These are phyloP conservation scores for Picathartes gymnocephalus DNA, from an alignment of 2,113 vertebrate species.

Conservation along the genomic window DNA sequence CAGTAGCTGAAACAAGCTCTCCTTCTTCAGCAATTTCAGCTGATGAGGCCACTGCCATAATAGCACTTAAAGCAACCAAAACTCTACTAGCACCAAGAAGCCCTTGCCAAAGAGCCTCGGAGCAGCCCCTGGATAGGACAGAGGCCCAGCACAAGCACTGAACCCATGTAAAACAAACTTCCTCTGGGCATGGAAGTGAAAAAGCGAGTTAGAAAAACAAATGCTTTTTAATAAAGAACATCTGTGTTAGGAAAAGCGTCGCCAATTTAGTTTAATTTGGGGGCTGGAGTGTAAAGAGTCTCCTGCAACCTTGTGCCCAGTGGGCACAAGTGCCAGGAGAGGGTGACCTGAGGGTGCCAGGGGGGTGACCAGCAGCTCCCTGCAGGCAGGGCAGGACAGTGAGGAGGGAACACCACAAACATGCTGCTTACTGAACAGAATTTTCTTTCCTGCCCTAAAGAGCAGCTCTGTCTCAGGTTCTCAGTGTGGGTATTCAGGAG, in stretches of 20 bases:
- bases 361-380: background rate
- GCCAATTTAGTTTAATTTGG: background rate
- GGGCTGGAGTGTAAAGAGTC: too few species aligned
- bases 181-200: background rate
- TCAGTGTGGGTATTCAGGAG: background rate
- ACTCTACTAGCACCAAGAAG: background rate
- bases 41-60: rapidly evolving
- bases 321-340: background rate
- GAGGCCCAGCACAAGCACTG: background rate
- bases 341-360: background rate
- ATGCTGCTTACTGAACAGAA: rapidly evolving
- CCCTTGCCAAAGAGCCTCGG: background rate
- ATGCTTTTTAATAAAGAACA: background rate
- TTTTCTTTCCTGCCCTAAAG: background rate
- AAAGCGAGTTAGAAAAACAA: background rate
- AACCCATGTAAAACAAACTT: background rate
- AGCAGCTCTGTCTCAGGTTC: background rate
- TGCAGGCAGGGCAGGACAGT: background rate
- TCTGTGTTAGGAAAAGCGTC: background rate
- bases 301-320: rapidly evolving
- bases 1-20: background rate
- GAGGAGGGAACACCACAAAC: rapidly evolving
- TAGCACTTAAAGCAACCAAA: background rate
- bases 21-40: background rate
- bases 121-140: background rate